Evolutionary conservation across 2,797 vertebrate species (phyloP), one percentile per base, ranked within the genome.

Genomic region (Prionace glauca): DNA sequence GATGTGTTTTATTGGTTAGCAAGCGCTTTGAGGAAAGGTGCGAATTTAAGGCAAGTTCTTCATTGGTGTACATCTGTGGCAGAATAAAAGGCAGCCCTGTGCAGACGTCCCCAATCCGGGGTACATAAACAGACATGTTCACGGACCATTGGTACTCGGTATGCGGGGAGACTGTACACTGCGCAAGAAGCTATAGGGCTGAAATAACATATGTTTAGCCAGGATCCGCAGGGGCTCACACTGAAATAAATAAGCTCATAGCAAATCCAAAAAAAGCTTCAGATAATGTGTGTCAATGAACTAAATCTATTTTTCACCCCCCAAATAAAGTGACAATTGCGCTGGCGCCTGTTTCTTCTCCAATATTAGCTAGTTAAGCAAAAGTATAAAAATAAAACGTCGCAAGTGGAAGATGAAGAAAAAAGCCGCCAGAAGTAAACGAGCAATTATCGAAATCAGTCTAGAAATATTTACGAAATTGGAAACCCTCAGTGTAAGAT

Each of bases 391-490:
- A 92, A 69, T 62, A 41, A 69, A 84, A 69, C n/a, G 9, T 9
- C 65, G 36, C 62, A 69, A 36, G 36, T 92, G 90, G n/a, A 41
- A n/a, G 90, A 92, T 41, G 88, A 22, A 3, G 62, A 14, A 69
- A 41, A 69, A 16, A 1, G 90, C n/a, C 62, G 90, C 90, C 24
- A 3, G 62, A 67, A 91, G 88, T 36, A 36, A 91, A 91, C 2
- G n/a, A 65, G 41, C 62, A n/a, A 69, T 67, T 92, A 92, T 65
- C 20, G 62, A 41, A 69, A 41, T 36, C 62, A 69, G 24, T 81
- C 32, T 56, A 45, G 45, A 95, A 95, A 95, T 95, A 87, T 81
- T 81, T 95, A 95, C 24, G 50, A 22, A 77, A 77, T 50, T 60
- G 29, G 72, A 79, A 77, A 77, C 71, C 95, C 41, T 77, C 8